phyloP scores from a whole-genome alignment of 1,140 invertebrate species.

The Pseudachorutes palmiensis region DNA sequence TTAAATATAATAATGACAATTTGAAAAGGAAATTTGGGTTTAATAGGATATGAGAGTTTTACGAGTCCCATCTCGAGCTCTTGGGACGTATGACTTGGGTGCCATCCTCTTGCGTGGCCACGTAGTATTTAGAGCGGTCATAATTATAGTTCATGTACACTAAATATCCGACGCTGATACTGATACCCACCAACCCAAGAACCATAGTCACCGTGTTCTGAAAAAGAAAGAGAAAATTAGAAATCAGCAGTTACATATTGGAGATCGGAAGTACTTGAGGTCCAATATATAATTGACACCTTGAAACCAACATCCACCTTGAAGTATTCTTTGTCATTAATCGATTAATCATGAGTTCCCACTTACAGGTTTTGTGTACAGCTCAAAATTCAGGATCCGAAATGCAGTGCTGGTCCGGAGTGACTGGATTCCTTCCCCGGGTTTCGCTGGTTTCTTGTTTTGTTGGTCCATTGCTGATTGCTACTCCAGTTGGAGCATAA shows the following conservation, averaged over 20 bases:
- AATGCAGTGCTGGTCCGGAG: constrained; percentile 61
- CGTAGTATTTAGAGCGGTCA: constrained; percentile 64
- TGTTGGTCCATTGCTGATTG: too few species aligned
- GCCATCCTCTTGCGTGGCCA: constrained; percentile 63
- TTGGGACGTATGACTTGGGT: constrained; percentile 62
- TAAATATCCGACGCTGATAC: constrained; percentile 58
- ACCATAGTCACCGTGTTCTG: constrained; percentile 74
- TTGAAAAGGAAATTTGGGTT: too few species aligned
- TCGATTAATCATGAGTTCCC: neutral
- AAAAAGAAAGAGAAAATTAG: constrained; percentile 44
- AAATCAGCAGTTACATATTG: constrained; percentile 1
- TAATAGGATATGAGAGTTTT: too few species aligned
- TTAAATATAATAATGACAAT: too few species aligned
- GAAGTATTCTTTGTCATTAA: neutral
- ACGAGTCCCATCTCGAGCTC: constrained; percentile 64
- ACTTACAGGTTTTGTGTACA: constrained; percentile 71
- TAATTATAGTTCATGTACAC: constrained; percentile 69
- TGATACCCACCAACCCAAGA: constrained; percentile 58
- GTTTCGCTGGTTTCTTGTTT: too few species aligned
- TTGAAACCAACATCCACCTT: neutral
- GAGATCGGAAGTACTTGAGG: neutral
- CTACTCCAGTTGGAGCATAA: too few species aligned
- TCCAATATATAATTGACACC: neutral
- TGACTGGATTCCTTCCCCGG: constrained; percentile 68
- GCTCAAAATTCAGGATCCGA: constrained; percentile 68